Evolutionary conservation across 2,888 invertebrate species (phyloP), one percentile per base, ranked within the genome.

Genomic region (Drosophila subquinaria): DNA sequence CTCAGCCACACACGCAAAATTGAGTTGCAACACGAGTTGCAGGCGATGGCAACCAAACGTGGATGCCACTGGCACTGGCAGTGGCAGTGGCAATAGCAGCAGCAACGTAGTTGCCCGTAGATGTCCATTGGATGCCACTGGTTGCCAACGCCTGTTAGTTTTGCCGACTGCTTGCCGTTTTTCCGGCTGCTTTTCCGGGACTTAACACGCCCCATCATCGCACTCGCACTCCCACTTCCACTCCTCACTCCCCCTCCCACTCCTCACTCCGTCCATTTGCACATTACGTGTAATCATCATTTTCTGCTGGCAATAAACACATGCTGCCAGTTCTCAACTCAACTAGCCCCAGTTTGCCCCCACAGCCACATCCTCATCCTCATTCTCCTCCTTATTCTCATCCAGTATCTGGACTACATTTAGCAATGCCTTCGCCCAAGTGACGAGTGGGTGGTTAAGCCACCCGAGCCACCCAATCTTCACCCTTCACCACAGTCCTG

Each of bases 231-330:
- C 30, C n/a, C 33, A 6, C 45, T 9, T 35, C 17, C 30, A 11
- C 43, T 13, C 42, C 13, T 30, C 15, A 23, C 23, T 23, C 23
- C n/a, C 5, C 27, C 23, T 6, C 27, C 5, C 27, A 5, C 27
- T 5, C 27, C 5, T 6, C 27, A 5, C 11, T 40, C 51, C 72
- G 47, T 61, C 57, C 69, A 69, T 82, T 76, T 81, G 51, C 81
- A 88, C 86, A 84, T 84, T 85, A 84, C 81, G 79, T 88, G 79
- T 88, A 84, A 84, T 84, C 88, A 84, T 84, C 88, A 84, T 88
- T 84, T 82, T 85, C 82, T 81, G 86, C 86, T 85, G 81, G 84
- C 84, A 84, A 88, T 84, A 84, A 84, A 84, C 84, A 84, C 84
- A 88, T 88, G 84, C 88, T 85, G 88, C 69, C 71, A 69, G 73